Evolutionary conservation across 2,888 invertebrate species (phyloP).

Genomic region (Phasia obesa): DNA sequence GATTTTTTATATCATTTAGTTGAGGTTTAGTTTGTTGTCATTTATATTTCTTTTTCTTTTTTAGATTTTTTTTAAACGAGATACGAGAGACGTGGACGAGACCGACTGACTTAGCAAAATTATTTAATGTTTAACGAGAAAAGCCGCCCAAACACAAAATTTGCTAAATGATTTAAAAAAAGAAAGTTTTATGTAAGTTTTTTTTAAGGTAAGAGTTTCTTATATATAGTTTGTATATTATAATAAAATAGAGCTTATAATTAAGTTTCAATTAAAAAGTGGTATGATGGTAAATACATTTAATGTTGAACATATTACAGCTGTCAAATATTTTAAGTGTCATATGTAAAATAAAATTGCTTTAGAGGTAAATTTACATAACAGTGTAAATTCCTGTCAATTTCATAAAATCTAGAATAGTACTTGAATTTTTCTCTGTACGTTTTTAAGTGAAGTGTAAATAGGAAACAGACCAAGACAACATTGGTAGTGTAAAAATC

Average conservation of each 20-base stretch:
- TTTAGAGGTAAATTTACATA: too few relatives aligned
- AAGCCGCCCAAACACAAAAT: constrained; percentile 62
- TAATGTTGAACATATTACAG: too few relatives aligned
- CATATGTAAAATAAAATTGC: too few relatives aligned
- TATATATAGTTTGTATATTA: constrained; percentile 29
- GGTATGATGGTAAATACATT: too few relatives aligned
- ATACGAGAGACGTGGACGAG: constrained; percentile 64
- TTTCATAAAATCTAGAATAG: too few relatives aligned
- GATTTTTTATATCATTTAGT: too few relatives aligned
- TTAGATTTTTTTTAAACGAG: constrained; percentile 42
- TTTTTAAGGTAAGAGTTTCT: constrained; percentile 24
- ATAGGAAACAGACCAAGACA: too few relatives aligned
- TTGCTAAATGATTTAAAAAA: constrained; percentile 71
- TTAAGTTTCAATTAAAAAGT: constrained; percentile 1
- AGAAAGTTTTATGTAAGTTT: constrained; percentile 69
- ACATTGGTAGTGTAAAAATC: too few relatives aligned
- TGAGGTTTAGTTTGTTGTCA: constrained; percentile 15
- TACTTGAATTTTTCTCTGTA: too few relatives aligned
- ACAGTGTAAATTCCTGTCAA: too few relatives aligned
- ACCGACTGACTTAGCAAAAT: constrained; percentile 65
- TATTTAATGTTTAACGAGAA: constrained; percentile 60
- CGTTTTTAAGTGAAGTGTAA: too few relatives aligned
- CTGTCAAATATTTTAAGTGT: too few relatives aligned
- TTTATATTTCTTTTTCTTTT: constrained; percentile 24
- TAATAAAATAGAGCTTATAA: constrained; percentile 39